Evolutionary conservation across 2,113 vertebrate species (phyloP), one percentile per base, ranked within the genome.

Genomic region (Embiotoca jacksoni): DNA sequence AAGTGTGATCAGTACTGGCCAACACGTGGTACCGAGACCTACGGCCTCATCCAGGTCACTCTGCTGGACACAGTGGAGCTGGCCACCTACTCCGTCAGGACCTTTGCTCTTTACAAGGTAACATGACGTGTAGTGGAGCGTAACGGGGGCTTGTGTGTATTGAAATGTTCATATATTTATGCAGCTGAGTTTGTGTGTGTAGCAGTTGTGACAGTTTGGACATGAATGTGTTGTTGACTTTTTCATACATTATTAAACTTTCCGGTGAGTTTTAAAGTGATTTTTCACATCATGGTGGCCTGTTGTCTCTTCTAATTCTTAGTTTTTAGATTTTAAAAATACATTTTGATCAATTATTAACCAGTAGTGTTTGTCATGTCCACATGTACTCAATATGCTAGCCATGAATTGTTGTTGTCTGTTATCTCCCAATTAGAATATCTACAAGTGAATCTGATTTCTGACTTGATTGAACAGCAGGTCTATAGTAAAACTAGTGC

Each of bases 1-100:
- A 99, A 99, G 82, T 99, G 98, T 75, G 98, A 99, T 94, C 98
- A 99, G 50, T 99, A 99, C 80, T 99, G 98, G 98, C 98, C 98
- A n/a, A 98, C 96, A 56, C 95, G 98, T 89, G 97, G 98, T 66
- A 97, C 97, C n/a, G 98, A 99, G 93, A 98, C 97, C 11, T 98
- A 98, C 0, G 98, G 98, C 37, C 92, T 98, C 68, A 97, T 99
- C 83, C 98, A 99, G 90, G 97, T 99, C 83, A 97, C 97, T 0
- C 94, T 99, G 68, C 93, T 97, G 50, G 98, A 99, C 88, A 99
- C 97, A 0, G 96, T 99, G 90, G 98, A 99, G 89, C 89, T 99
- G 84, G 98, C 98, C 75, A 97, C 97, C 0, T 99, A 99, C 63
- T 98, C 97, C 58, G 97, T 98, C 90, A 94, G 97, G 88, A 99